Conservation (phyloP, 2,888 invertebrate species). For the Aphrophora alni region DNA sequence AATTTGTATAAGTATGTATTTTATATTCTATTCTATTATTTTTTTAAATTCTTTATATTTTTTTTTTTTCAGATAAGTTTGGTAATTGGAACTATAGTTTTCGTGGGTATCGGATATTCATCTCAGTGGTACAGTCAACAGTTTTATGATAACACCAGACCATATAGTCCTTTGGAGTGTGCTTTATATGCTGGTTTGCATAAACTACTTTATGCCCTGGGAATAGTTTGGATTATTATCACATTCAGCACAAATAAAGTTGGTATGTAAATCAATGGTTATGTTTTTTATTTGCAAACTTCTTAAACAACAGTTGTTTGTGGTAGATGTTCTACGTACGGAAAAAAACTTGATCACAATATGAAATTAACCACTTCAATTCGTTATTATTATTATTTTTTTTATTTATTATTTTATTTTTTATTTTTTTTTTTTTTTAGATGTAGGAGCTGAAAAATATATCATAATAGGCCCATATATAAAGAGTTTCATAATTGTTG, state of each 20-base stretch:
- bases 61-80: conserved; percentile 7
- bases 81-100: conserved; percentile 13
- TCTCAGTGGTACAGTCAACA: conserved; percentile 30
- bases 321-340: too few species aligned
- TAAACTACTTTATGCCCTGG: conserved; percentile 44
- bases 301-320: not conserved
- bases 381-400: too few species aligned
- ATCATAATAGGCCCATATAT: too few species aligned
- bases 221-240: conserved; percentile 44
- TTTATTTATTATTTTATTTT: too few species aligned
- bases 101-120: conserved; percentile 24
- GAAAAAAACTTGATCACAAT: too few species aligned
- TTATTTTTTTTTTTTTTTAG: too few species aligned
- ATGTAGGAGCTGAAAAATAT: too few species aligned
- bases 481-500: too few species aligned
- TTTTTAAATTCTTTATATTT: not conserved
- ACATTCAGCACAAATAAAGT: conserved; percentile 45
- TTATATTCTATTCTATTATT: too few species aligned
- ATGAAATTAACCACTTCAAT: too few species aligned
- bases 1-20: too few species aligned
- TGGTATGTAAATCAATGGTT: conserved; percentile 39
- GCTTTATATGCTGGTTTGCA: conserved; percentile 45
- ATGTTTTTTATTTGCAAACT: too few species aligned
- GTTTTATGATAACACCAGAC: conserved; percentile 41
- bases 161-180: conserved; percentile 45